Evolutionary conservation across 2,888 invertebrate species (phyloP).

Genomic region (Agapostemon virescens): DNA sequence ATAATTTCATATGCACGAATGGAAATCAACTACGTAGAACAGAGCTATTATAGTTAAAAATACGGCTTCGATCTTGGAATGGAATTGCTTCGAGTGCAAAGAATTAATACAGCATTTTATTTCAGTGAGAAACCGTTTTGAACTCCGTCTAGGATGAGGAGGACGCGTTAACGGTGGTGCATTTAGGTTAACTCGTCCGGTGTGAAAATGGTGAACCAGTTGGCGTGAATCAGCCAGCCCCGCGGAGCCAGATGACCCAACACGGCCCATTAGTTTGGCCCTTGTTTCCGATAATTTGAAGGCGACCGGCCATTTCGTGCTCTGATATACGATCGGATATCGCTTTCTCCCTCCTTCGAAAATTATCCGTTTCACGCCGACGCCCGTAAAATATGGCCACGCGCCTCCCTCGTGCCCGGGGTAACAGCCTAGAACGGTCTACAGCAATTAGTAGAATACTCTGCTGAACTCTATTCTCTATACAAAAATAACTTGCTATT

Average conservation of each 20-base stretch:
- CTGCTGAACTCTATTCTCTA: not conserved
- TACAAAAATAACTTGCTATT: not conserved
- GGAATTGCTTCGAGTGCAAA: too few species aligned
- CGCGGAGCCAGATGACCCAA: constrained; percentile 75
- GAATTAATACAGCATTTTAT: not conserved
- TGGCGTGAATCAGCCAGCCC: constrained; percentile 72
- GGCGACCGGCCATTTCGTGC: constrained; percentile 70
- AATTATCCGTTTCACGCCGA: constrained; percentile 79
- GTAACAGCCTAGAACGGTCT: constrained; percentile 20
- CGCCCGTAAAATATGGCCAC: constrained; percentile 75
- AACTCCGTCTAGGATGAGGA: not conserved
- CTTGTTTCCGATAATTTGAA: constrained; percentile 79
- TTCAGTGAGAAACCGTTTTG: not conserved
- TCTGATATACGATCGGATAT: constrained; percentile 77
- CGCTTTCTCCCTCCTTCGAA: constrained; percentile 72
- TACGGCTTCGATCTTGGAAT: too few species aligned
- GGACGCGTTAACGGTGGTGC: constrained; percentile 2
- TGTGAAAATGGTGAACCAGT: constrained; percentile 70
- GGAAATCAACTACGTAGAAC: too few species aligned
- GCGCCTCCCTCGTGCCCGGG: constrained; percentile 44
- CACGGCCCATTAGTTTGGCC: constrained; percentile 74
- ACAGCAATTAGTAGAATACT: constrained; percentile 3
- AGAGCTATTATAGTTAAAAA: too few species aligned
- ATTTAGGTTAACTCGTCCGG: constrained; percentile 65
- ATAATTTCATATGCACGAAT: too few species aligned